Conservation (phyloP, 2,888 invertebrate species). For the Idaea biselata region DNA sequence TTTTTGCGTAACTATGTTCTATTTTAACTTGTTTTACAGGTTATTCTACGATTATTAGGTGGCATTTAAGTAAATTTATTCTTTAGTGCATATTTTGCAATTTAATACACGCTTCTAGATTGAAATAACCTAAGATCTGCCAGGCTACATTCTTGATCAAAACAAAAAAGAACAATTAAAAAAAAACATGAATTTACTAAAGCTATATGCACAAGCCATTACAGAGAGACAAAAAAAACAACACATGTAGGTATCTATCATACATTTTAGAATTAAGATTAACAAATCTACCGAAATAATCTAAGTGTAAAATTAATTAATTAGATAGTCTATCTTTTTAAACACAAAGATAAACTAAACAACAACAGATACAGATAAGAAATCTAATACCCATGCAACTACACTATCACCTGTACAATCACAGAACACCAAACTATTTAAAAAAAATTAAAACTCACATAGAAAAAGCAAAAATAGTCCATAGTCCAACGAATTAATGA, state of each 20-base stretch:
- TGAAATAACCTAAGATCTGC: no score
- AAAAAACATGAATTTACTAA: no score
- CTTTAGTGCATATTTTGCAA: no score
- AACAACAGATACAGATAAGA: slow-evolving; percentile 5
- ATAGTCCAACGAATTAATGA: slow-evolving; percentile 30
- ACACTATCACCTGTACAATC: slow-evolving; percentile 8
- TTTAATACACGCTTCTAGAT: no score
- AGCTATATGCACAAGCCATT: no score
- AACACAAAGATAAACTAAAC: slow-evolving; percentile 1
- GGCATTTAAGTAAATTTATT: no score
- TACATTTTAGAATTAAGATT: no score
- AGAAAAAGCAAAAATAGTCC: slow-evolving; percentile 41
- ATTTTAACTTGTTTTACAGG: neutral
- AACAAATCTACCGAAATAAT: no score
- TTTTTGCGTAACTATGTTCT: neutral
- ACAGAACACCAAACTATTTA: neutral
- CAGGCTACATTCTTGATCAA: no score
- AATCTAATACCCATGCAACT: slow-evolving; percentile 13
- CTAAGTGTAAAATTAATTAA: neutral
- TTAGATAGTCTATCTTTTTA: neutral
- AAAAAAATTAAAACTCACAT: slow-evolving; percentile 35
- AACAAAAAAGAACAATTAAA: no score
- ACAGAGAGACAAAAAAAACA: no score
- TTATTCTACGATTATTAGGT: neutral
- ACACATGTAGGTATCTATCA: no score